These are phyloP conservation scores for Prionace glauca DNA, from an alignment of 2,797 vertebrate species.

Conservation along the genomic window DNA sequence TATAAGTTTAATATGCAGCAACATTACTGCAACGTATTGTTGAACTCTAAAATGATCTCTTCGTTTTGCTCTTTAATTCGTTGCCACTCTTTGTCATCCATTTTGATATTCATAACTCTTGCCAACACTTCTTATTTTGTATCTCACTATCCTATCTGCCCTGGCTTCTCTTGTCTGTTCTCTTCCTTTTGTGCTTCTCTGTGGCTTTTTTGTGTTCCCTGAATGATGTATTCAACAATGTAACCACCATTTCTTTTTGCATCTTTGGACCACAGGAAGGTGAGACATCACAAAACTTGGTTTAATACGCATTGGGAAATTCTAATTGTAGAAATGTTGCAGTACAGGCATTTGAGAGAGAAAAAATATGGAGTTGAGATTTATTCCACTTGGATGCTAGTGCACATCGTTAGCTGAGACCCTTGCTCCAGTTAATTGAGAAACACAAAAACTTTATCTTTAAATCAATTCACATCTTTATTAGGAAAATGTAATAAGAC, in stretches of 20 bases:
- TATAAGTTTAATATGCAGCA: not conserved
- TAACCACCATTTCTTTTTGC: too few species aligned
- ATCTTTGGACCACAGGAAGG: not conserved
- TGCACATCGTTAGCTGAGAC: too few species aligned
- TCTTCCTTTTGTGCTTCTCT: not conserved
- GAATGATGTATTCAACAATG: not conserved
- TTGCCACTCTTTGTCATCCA: not conserved
- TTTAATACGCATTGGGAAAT: not conserved
- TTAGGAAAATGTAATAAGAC: too few species aligned
- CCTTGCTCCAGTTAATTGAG: too few species aligned
- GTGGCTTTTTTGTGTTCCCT: not conserved
- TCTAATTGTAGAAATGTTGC: not conserved
- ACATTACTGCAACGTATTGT: not conserved
- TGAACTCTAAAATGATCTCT: not conserved
- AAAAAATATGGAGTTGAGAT: not conserved
- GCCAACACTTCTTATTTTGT: too few species aligned
- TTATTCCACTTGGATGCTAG: not conserved
- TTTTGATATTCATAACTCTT: too few species aligned
- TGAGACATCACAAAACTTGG: not conserved
- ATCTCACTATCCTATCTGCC: not conserved
- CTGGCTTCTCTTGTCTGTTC: not conserved
- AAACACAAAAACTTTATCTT: too few species aligned
- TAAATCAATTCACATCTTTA: too few species aligned
- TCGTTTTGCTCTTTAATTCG: not conserved
- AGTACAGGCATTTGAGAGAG: not conserved